A percentile compares a stretch with the other conserved stretches of the same genome.
These are phyloP conservation scores for Tribolium freemani DNA, from an alignment of 2,888 invertebrate species.

Conservation along the genomic window DNA sequence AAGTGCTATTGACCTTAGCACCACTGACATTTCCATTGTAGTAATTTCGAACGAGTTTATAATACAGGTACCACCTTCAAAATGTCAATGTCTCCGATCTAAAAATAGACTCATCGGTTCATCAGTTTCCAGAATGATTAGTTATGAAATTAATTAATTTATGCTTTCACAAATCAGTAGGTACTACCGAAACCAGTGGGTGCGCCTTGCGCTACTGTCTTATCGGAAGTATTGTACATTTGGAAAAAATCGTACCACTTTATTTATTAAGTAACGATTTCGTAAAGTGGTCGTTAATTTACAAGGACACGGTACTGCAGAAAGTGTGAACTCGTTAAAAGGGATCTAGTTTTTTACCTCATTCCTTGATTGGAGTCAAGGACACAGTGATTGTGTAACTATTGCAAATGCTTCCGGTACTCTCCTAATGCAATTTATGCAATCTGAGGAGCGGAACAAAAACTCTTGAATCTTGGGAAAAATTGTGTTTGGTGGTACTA, in stretches of 20 bases:
- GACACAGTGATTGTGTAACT: constrained; percentile 5
- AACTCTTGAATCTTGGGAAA: background rate
- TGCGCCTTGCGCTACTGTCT: background rate
- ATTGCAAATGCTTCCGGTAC: constrained; percentile 7
- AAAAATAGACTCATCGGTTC: constrained; percentile 10
- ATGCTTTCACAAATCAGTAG: background rate
- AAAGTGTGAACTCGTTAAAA: background rate
- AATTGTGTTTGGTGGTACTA: background rate
- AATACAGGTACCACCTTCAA: constrained; percentile 1
- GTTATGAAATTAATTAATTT: background rate
- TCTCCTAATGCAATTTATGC: background rate
- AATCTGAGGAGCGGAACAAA: background rate
- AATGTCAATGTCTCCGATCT: constrained; percentile 8
- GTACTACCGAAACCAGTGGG: background rate
- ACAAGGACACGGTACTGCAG: constrained; percentile 13
- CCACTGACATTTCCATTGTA: constrained; percentile 27
- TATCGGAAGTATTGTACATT: background rate
- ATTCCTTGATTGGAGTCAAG: constrained; percentile 24
- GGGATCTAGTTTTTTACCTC: constrained; percentile 15
- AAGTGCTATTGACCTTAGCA: constrained; percentile 25
- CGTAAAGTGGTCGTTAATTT: constrained; percentile 1
- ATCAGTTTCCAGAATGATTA: background rate
- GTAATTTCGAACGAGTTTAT: constrained; percentile 13
- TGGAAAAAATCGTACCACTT: background rate
- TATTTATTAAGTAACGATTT: constrained; percentile 12